phyloP scores from a whole-genome alignment of 2,113 vertebrate species.

The Sterna hirundo region DNA sequence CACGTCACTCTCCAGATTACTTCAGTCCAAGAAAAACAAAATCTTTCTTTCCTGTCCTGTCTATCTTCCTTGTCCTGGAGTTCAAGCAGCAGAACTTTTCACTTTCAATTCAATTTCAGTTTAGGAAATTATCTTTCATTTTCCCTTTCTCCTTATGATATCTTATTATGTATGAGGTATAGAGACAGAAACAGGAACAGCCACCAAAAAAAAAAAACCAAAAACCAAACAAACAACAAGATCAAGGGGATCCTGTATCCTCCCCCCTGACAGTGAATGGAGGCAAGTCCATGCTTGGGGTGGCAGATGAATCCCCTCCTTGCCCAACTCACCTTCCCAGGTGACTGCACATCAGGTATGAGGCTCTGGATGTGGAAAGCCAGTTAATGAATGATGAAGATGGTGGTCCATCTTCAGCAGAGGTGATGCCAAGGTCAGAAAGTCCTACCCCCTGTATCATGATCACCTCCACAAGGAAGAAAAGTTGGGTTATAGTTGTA shows the following conservation, averaged over 20 bases:
- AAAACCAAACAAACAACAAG: background rate
- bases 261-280: background rate
- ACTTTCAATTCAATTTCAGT: background rate
- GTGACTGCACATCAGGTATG: background rate
- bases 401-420: background rate
- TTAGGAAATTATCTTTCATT: background rate
- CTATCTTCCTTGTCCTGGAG: background rate
- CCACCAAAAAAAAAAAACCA: background rate
- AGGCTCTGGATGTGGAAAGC: background rate
- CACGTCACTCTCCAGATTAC: background rate
- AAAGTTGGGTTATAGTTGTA: too few relatives aligned
- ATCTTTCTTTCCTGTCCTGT: background rate
- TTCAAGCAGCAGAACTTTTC: background rate
- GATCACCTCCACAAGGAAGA: too few relatives aligned
- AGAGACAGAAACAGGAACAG: background rate
- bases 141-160: background rate
- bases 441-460: background rate
- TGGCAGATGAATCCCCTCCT: background rate
- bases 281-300: background rate
- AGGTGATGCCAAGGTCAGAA: background rate
- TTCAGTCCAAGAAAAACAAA: background rate
- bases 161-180: background rate
- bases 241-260: background rate
- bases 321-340: background rate
- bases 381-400: background rate